A percentile compares a stretch with the other conserved stretches of the same genome.
Evolutionary conservation across 2,888 invertebrate genomes (phyloP).

Genomic region (Xanthostigma xanthostigma): DNA sequence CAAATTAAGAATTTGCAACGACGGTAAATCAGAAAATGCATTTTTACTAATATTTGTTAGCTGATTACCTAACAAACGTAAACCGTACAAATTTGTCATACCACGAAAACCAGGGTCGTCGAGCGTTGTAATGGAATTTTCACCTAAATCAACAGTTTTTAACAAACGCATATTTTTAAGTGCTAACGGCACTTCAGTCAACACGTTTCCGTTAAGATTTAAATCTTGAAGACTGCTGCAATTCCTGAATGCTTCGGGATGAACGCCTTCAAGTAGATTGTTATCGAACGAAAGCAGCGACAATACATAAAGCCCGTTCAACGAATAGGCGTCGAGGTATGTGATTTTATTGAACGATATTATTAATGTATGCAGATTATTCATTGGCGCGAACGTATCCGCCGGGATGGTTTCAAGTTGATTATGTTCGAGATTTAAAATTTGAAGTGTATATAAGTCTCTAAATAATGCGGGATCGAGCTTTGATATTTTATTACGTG

Average conservation of each 20-base stretch:
- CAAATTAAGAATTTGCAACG: constrained; percentile 72
- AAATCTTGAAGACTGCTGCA: constrained; percentile 82
- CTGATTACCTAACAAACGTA: constrained; percentile 80
- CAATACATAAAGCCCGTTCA: constrained; percentile 78
- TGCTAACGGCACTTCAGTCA: constrained; percentile 67
- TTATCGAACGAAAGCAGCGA: constrained; percentile 74
- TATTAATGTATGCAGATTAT: constrained; percentile 78
- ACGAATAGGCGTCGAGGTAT: constrained; percentile 69
- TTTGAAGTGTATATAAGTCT: constrained; percentile 73
- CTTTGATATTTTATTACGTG: constrained; percentile 67
- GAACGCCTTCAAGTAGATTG: constrained; percentile 68
- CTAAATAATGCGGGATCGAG: constrained; percentile 72
- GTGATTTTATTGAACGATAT: constrained; percentile 75
- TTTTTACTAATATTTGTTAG: constrained; percentile 67
- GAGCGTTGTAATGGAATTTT: constrained; percentile 71
- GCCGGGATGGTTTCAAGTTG: constrained; percentile 69
- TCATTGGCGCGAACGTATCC: constrained; percentile 81
- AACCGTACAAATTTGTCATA: constrained; percentile 70
- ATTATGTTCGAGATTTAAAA: constrained; percentile 74
- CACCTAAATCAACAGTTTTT: constrained; percentile 78
- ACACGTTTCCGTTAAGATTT: constrained; percentile 74
- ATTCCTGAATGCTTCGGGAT: constrained; percentile 78
- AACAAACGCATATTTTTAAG: constrained; percentile 73
- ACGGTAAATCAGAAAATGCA: constrained; percentile 63
- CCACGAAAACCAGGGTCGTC: constrained; percentile 72